Evolutionary conservation across 2,113 vertebrate genomes (phyloP).

Genomic region (Trogon surrucura): DNA sequence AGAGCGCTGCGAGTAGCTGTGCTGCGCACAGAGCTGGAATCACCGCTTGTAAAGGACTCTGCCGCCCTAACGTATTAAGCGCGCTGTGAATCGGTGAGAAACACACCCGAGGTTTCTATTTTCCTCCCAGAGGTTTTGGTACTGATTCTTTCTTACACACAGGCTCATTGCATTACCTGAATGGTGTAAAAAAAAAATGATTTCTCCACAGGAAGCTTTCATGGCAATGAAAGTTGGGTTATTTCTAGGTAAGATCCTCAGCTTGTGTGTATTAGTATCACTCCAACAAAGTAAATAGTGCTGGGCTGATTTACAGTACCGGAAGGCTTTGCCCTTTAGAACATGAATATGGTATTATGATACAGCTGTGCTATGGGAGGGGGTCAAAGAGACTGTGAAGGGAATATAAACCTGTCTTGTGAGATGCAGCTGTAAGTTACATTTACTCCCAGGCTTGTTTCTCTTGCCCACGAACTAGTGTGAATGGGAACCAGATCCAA

Average conservation of each 20-base stretch:
- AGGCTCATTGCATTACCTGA: background rate
- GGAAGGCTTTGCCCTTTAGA: background rate
- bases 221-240: background rate
- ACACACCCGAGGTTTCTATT: background rate
- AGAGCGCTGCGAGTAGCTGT: background rate
- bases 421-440: background rate
- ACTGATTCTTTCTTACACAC: background rate
- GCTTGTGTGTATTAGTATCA: background rate
- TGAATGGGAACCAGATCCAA: background rate
- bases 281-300: background rate
- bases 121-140: background rate
- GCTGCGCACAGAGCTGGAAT: background rate
- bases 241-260: background rate
- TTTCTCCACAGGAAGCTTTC: background rate
- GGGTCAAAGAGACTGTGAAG: background rate
- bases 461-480: fast-evolving
- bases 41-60: background rate
- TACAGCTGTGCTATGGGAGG: background rate
- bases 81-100: background rate
- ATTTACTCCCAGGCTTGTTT: background rate
- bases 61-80: fast-evolving
- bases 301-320: background rate
- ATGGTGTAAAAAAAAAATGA: background rate
- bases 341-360: background rate
- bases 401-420: background rate